Base-by-base conservation (phyloP, 2,888 invertebrate species). In the Caradrina clavipalpis region DNA sequence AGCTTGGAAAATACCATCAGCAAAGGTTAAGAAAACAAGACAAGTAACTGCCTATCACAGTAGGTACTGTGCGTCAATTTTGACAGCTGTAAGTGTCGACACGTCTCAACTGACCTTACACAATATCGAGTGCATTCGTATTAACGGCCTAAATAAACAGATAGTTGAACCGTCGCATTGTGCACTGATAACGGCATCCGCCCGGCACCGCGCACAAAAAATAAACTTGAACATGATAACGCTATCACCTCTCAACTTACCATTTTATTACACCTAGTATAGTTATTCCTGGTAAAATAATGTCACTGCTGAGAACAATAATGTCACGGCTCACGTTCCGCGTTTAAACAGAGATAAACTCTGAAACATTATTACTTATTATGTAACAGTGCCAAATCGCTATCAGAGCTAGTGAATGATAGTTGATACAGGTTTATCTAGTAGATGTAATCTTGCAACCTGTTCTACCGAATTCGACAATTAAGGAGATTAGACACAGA, bases 101-200 rank as follows among this genome's bases (percentile, higher is more conserved):
- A 73, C 77, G 86, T 82, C 80, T 84, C 82, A 87, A 93, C 94
- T 93, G 94, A 95, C 95, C 95, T 94, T 90, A 87, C 93, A 80
- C 93, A 95, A 94, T 87, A 87, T 83, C 85, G 74, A 73, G 81
- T 88, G 88, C 89, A 86, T 84, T 84, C 81, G 81, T 77, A 78
- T 79, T 78, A 82, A 80, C 81, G 87, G 86, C 88, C 90, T 89
- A 90, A 91, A 90, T 89, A 92, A 92, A 92, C 90, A 90, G 85
- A 83, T 82, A 81, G 81, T 77, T 82, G 75, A 86, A 81, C 86
- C 71, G 80, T 78, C 84, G 84, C 83, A 57, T 73, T 85, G 83
- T 86, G 76, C 80, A 81, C 79, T 84, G 94, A 94, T 95, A 94
- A 91, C 88, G 87, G 91, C 92, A 94, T 94, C 95, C 95, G 94